Evolutionary conservation across 2,797 vertebrate species (phyloP).

Genomic region (Peromyscus nudipes): DNA sequence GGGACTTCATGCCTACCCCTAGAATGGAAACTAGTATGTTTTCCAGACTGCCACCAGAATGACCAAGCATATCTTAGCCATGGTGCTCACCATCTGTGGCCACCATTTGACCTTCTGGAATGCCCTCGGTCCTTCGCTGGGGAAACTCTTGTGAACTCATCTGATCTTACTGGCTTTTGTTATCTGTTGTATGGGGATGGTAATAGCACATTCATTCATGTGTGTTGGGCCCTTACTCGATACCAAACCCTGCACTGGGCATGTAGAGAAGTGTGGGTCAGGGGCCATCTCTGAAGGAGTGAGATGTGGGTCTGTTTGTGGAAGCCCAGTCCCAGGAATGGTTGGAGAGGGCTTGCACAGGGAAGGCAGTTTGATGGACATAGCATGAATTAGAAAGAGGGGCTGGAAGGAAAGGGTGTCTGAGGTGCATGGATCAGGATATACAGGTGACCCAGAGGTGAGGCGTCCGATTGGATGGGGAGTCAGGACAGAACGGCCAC

Average conservation of each 20-base stretch:
- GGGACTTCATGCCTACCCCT: neutral
- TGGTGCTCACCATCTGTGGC: accelerated
- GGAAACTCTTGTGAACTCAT: neutral
- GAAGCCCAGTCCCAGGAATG: neutral
- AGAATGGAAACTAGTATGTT: neutral
- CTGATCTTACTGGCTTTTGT: neutral
- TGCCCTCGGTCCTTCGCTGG: accelerated
- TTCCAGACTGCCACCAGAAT: accelerated
- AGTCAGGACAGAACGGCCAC: neutral
- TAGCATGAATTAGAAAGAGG: neutral
- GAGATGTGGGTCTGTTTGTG: accelerated
- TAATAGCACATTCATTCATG: accelerated
- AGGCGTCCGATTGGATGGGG: accelerated
- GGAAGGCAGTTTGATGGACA: neutral
- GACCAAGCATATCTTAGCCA: neutral
- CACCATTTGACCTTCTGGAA: neutral
- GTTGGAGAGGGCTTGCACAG: neutral
- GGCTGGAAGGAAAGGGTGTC: neutral
- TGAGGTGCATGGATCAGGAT: accelerated
- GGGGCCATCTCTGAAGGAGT: too few relatives aligned
- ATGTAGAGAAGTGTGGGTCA: accelerated
- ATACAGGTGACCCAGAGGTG: neutral
- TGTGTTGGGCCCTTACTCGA: accelerated
- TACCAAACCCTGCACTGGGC: neutral
- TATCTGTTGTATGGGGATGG: accelerated